Evolutionary conservation across 2,113 vertebrate species (phyloP), one percentile per base, ranked within the genome.

Genomic region (Sturnus vulgaris): DNA sequence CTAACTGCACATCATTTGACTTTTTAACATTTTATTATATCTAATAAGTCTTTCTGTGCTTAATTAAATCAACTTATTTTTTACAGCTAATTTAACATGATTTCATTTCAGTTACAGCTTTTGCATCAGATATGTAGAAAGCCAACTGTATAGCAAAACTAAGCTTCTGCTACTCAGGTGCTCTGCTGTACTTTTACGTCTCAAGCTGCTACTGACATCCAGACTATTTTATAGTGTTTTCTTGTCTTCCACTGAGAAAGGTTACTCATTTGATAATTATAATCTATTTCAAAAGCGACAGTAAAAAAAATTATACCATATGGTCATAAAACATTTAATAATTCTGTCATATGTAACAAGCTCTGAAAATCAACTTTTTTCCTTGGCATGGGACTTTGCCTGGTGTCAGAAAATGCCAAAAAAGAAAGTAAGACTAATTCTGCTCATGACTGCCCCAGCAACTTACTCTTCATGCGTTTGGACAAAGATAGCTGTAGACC

Each of bases 21-120:
- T 98, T 98, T 98, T 98, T 98, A 98, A 98, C 97, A 98, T 98
- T 98, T 98, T 98, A 98, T 98, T 98, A 97, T 97, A 98, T 98
- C 97, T 98, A 98, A 98, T 98, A 98, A 97, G 98, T 98, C 98
- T 98, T 98, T 97, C 98, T 98, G 97, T 97, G 98, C 95, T 98
- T 98, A 98, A 98, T 98, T 98, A 98, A 98, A 98, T 98, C 98
- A 98, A 97, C 97, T 98, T 98, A 98, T 98, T 98, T 98, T 98
- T 98, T 97, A 98, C 98, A 98, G 97, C 96, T 98, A 98, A 98
- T 98, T 98, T 98, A 98, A 98, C 96, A 82, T 98, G 96, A 98
- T 98, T 98, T 97, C 97, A 95, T 98, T 97, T 98, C 97, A 93
- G 92, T 93, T 98, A 97, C 96, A 97, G 97, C 97, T 90, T 97